Percentiles rank a stretch among this genome's conserved stretches.
phyloP scores from a whole-genome alignment of 2,888 invertebrate species.

The Drosophila rellima region DNA sequence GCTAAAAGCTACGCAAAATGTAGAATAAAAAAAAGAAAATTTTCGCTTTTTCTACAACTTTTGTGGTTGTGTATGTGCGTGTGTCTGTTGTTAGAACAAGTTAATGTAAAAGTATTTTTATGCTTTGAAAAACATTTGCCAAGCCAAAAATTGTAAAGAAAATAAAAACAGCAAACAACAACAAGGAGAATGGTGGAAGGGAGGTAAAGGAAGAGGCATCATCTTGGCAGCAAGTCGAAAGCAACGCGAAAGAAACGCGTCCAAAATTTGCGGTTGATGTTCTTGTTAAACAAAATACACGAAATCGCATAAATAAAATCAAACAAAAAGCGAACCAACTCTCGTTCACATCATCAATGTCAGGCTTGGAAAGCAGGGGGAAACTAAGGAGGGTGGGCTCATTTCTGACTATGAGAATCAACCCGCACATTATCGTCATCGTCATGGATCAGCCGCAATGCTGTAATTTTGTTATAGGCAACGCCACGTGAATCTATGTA shows the following conservation, averaged over 20 bases:
- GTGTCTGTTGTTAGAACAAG: constrained; percentile 72
- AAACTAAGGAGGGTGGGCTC: constrained; percentile 6
- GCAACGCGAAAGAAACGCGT: constrained; percentile 21
- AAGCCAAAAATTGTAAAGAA: constrained; percentile 78
- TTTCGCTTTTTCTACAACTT: constrained; percentile 69
- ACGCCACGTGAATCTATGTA: constrained; percentile 43
- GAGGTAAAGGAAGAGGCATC: constrained; percentile 13
- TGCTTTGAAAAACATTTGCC: constrained; percentile 81
- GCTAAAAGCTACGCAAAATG: constrained; percentile 74
- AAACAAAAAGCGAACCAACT: constrained; percentile 65
- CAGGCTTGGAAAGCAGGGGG: constrained; percentile 14
- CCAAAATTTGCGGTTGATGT: constrained; percentile 61
- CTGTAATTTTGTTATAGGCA: constrained; percentile 78
- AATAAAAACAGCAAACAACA: constrained; percentile 67
- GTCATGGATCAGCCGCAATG: constrained; percentile 79
- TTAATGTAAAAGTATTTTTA: constrained; percentile 82
- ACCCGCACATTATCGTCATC: constrained; percentile 71
- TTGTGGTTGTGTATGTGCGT: constrained; percentile 42
- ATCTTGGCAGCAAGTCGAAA: constrained; percentile 14
- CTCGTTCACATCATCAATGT: constrained; percentile 60
- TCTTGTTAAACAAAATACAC: constrained; percentile 67
- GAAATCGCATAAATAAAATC: constrained; percentile 77
- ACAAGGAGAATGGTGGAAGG: constrained; percentile 24
- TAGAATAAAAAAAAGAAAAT: constrained; percentile 15
- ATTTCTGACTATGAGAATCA: constrained; percentile 46